Evolutionary conservation across 2,113 vertebrate species (phyloP).

Genomic region (Chaetura pelagica): DNA sequence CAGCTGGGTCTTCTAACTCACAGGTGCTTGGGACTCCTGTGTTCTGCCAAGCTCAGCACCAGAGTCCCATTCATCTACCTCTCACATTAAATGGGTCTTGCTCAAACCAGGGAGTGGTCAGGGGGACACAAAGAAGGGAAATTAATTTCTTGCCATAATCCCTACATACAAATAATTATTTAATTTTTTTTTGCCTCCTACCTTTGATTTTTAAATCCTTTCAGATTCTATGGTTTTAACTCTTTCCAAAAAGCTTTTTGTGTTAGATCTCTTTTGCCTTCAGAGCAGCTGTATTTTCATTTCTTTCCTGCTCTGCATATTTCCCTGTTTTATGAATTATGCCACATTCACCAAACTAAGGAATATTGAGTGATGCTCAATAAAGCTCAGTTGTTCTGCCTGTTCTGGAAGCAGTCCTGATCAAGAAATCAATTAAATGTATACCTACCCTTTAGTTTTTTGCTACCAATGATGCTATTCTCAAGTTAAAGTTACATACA

Average conservation of each 20-base stretch:
- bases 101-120: background rate
- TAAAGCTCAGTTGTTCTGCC: too few species aligned
- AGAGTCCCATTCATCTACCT: background rate
- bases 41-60: background rate
- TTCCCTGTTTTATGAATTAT: background rate
- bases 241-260: background rate
- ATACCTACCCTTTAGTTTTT: too few species aligned
- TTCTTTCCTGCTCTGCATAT: background rate
- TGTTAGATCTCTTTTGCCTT: background rate
- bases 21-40: too few species aligned
- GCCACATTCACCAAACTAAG: too few species aligned
- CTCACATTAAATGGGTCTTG: background rate
- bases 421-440: too few species aligned
- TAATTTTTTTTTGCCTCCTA: too few species aligned
- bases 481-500: background rate
- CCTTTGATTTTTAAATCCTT: background rate
- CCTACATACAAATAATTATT: background rate
- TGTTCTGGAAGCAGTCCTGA: too few species aligned
- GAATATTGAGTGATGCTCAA: too few species aligned
- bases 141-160: background rate
- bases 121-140: fast-evolving
- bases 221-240: background rate
- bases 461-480: too few species aligned
- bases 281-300: background rate
- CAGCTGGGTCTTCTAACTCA: too few species aligned